Percentiles rank a stretch among this genome's conserved stretches.
Evolutionary conservation across 2,797 vertebrate genomes (phyloP).

Genomic region (Micromesistius poutassou): DNA sequence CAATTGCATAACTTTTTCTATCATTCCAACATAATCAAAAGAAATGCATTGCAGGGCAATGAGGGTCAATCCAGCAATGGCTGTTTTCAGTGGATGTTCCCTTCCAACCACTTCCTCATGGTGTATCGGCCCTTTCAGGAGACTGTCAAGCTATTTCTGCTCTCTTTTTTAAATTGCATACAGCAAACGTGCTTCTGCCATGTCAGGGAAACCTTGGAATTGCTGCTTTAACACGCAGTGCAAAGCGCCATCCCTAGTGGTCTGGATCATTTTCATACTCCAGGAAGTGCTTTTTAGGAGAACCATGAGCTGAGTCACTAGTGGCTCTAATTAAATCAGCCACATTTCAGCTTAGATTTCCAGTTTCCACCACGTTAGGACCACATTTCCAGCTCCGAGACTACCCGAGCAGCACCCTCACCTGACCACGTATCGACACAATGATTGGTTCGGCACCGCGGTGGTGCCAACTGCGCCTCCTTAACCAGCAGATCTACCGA

Average conservation of each 20-base stretch:
- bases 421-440: background rate
- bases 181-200: background rate
- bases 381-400: too few species aligned
- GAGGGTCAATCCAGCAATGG: background rate
- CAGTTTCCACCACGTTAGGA: too few species aligned
- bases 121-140: background rate
- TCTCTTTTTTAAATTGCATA: too few species aligned
- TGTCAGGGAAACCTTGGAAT: background rate
- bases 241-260: background rate
- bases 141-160: background rate
- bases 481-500: too few species aligned
- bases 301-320: background rate
- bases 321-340: background rate
- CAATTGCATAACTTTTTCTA: background rate
- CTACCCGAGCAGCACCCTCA: too few species aligned
- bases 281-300: background rate
- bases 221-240: background rate
- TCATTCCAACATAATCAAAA: background rate
- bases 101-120: background rate
- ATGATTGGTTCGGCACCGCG: background rate
- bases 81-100: background rate
- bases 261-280: background rate
- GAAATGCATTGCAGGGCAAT: background rate
- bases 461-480: too few species aligned
- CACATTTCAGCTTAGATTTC: background rate